A percentile compares a stretch with the other conserved stretches of the same genome.
These are phyloP conservation scores for Neocrepidodera transversa DNA, from an alignment of 2,888 invertebrate species.

Conservation along the genomic window DNA sequence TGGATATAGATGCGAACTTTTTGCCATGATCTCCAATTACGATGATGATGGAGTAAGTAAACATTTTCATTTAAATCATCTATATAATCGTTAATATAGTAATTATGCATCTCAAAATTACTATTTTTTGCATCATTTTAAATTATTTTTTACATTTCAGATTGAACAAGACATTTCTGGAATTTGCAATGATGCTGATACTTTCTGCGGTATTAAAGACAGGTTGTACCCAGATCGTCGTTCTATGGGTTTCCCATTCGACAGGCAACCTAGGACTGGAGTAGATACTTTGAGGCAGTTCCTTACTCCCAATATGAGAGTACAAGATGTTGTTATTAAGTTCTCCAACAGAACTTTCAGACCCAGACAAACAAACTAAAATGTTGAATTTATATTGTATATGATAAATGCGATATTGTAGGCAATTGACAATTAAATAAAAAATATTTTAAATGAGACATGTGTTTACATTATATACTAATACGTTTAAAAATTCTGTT, in stretches of 20 bases:
- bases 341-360: slow-evolving; percentile 64
- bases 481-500: too few species aligned
- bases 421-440: too few species aligned
- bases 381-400: too few species aligned
- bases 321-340: slow-evolving; percentile 68
- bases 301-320: slow-evolving; percentile 75
- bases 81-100: not conserved
- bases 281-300: slow-evolving; percentile 70
- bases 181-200: slow-evolving; percentile 75
- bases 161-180: slow-evolving; percentile 65
- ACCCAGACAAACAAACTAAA: slow-evolving; percentile 16
- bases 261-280: slow-evolving; percentile 67
- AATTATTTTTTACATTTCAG: slow-evolving; percentile 50
- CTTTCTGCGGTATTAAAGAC: slow-evolving; percentile 81
- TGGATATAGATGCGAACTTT: slow-evolving; percentile 74
- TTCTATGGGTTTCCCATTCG: slow-evolving; percentile 86
- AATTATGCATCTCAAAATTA: not conserved
- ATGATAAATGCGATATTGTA: too few species aligned
- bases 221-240: slow-evolving; percentile 80
- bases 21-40: slow-evolving; percentile 81
- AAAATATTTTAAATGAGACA: too few species aligned
- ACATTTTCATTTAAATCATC: not conserved
- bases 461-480: too few species aligned
- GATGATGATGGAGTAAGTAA: slow-evolving; percentile 67
- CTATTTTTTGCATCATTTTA: too few species aligned